Evolutionary conservation across 2,888 invertebrate genomes (phyloP), one percentile per base, ranked within the genome.

Genomic region (Deladenus siricidicola): DNA sequence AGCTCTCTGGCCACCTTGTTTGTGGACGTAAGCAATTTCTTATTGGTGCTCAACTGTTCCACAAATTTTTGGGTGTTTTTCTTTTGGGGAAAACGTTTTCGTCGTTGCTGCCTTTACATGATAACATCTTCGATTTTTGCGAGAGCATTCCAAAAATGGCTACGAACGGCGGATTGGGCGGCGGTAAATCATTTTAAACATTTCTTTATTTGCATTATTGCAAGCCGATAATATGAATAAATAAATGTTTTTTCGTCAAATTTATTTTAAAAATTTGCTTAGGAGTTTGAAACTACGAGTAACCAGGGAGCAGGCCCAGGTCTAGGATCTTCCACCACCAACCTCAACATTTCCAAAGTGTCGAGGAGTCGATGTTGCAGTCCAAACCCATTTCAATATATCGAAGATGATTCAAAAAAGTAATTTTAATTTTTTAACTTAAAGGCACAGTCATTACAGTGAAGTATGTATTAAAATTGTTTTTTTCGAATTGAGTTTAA

Each of bases 21-120:
- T 58, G 76, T 76, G 10, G 76, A 76, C 60, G 62, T 76, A 42
- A 70, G 70, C 58, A 76, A 76, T 55, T 75, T 76, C 59, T 64
- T 76, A 14, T 66, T 76, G 19, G 76, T 77, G 4, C 64, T 77
- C 50, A 76, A 76, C 52, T 77, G 76, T 62, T 72, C 75, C 26
- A 71, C 72, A 24, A 76, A 76, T 60, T 76, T 76, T 58, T 76
- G 74, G 75, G 73, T 76, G 19, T 76, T 77, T 63, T 64, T 76
- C 26, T 66, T 76, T n/a, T 76, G 72, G 70, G 76, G 76, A 19
- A 72, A 73, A 62, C 65, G 76, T n/a, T 76, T 75, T 58, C 65
- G 76, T 10, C 55, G 55, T 14, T 50, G 58, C 44, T 67, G 68
- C 19, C 39, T 34, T 6, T 34, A 34, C 14, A 10, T 34, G 14